A percentile compares a stretch with the other conserved stretches of the same genome.
Evolutionary conservation across 2,888 invertebrate species (phyloP).

Genomic region (Drymonia ruficornis): DNA sequence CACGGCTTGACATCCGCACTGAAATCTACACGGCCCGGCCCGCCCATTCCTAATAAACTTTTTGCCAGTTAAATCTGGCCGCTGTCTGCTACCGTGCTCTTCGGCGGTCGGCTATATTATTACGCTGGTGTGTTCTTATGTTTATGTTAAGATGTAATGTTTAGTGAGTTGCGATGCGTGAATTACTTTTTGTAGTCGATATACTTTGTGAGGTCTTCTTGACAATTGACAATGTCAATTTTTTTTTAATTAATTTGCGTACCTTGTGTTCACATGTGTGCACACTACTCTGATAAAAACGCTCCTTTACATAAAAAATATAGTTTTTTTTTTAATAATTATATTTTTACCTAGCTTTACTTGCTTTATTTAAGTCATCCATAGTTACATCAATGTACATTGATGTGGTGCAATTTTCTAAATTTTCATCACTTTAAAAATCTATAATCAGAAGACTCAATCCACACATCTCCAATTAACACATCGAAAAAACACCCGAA

Average conservation of each 20-base stretch:
- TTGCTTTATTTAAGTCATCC: no score
- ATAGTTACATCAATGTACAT: no score
- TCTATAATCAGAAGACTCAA: no score
- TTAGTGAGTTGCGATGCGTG: slow-evolving; percentile 9
- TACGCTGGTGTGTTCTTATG: slow-evolving; percentile 21
- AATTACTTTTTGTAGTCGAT: neutral
- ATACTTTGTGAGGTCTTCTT: no score
- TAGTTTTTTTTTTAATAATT: no score
- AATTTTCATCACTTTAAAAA: neutral
- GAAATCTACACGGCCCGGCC: slow-evolving; percentile 41
- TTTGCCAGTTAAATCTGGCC: slow-evolving; percentile 48
- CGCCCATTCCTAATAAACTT: slow-evolving; percentile 60
- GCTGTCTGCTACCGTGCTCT: slow-evolving; percentile 40
- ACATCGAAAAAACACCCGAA: neutral
- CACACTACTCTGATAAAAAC: no score
- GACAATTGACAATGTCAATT: no score
- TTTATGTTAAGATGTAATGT: slow-evolving; percentile 22
- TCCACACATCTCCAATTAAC: neutral
- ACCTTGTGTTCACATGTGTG: no score
- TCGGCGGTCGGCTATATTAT: slow-evolving; percentile 35
- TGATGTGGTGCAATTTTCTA: no score
- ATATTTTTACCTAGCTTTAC: no score
- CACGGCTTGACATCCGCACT: slow-evolving; percentile 45
- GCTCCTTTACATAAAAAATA: no score
- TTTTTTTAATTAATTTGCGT: no score